Evolutionary conservation across 1,140 invertebrate species (phyloP), one percentile per base, ranked within the genome.

Genomic region (Vanessa tameamea): DNA sequence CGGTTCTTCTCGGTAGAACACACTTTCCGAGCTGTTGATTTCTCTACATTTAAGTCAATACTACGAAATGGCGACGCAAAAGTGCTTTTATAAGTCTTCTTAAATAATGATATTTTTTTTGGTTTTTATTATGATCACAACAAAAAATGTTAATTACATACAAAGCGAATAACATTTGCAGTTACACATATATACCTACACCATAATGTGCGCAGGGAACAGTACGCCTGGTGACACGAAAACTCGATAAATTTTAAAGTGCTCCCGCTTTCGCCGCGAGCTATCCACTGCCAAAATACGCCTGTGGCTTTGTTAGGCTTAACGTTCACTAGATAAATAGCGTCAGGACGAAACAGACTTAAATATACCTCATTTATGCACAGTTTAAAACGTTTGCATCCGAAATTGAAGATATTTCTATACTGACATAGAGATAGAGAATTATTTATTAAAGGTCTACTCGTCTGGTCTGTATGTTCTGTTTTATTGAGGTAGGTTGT

Each of bases 241-340:
- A 92, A 92, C 87, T 92, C 91, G 86, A 92, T 92, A 88, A 92
- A 92, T 92, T 92, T 92, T 90, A 90, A 89, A 92, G 87, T 89
- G 87, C 83, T 81, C 80, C 57, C 59, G 66, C 78, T 77, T 72
- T 74, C 78, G 85, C 87, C 87, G 68, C 77, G 75, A 81, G 84
- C 80, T 64, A 80, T 75, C 68, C 76, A 66, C 78, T 78, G 79
- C 76, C 77, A 79, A 80, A 86, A 83, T 80, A 79, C 73, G 68
- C 61, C 68, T 50, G 73, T 70, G 73, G 73, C 66, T 70, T 75
- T 67, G 73, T 75, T 75, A 69, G 67, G 67, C 43, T 69, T 15
- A 59, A 20, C 55, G 20, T 59, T 31, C 55, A 59, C 55, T 59
- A 59, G 55, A 59, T 59, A 59, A 59, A 59, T 59, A 59, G 55